A percentile compares a stretch with the other conserved stretches of the same genome.
Conservation (phyloP, 2,797 vertebrate species). For the Xenentodon cancila region DNA sequence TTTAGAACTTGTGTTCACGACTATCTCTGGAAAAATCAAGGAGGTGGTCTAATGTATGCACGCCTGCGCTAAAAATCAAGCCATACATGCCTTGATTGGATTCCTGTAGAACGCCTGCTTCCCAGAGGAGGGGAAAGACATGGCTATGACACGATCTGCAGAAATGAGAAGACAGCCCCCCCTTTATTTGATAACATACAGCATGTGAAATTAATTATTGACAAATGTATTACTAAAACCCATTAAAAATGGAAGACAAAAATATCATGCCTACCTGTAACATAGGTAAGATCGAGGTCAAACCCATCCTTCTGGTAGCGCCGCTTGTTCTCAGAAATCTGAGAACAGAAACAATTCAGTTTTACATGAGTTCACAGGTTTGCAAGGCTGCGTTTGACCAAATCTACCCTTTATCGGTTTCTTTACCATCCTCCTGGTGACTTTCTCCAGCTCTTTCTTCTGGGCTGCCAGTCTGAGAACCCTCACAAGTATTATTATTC, state of each 20-base stretch:
- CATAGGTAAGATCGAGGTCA: conserved; percentile 95
- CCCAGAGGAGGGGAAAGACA: conserved; percentile 98
- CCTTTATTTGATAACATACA: no score
- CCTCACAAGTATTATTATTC: conserved; percentile 90
- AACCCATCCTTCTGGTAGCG: conserved; percentile 94
- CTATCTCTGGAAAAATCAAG: neutral
- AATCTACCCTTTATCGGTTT: neutral
- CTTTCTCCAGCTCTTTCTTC: conserved; percentile 89
- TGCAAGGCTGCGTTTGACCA: no score
- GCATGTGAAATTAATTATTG: neutral
- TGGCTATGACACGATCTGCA: conserved; percentile 93
- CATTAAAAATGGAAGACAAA: neutral
- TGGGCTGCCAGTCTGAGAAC: conserved; percentile 90
- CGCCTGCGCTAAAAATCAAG: no score
- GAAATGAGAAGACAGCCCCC: neutral
- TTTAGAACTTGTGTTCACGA: neutral
- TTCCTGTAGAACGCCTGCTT: conserved; percentile 94
- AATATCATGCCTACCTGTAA: conserved; percentile 84
- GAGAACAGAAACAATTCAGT: conserved; percentile 2
- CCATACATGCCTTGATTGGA: conserved; percentile 86
- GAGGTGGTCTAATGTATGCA: no score
- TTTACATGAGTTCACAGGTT: no score
- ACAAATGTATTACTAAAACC: no score
- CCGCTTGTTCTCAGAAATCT: conserved; percentile 97
- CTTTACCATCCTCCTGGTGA: conserved; percentile 92